Conservation (phyloP, 2,113 vertebrate genomes). For the Aramus guarauna region DNA sequence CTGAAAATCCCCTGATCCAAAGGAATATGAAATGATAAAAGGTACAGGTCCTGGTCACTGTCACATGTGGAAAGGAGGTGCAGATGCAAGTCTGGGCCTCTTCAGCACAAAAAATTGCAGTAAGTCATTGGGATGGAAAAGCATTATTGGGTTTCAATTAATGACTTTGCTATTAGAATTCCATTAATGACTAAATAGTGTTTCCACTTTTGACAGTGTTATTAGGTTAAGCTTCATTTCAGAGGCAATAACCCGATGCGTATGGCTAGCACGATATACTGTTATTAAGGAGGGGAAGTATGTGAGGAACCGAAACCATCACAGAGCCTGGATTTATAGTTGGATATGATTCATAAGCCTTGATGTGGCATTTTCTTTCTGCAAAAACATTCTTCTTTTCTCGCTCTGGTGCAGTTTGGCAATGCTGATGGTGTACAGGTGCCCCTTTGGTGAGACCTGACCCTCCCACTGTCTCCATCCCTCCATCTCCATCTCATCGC, state of each 20-base stretch:
- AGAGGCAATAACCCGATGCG: neutral
- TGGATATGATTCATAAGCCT: neutral
- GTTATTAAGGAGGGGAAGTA: neutral
- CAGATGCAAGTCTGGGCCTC: neutral
- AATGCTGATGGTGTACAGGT: neutral
- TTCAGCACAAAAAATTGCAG: neutral
- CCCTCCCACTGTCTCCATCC: neutral
- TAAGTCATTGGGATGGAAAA: neutral
- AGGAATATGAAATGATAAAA: neutral
- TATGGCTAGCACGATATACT: neutral
- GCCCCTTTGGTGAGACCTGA: neutral
- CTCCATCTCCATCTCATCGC: neutral
- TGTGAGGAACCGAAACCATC: neutral
- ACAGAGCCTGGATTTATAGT: neutral
- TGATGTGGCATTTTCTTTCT: neutral
- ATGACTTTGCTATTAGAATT: neutral
- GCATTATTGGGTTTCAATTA: neutral
- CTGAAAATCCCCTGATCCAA: neutral
- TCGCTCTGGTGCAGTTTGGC: neutral
- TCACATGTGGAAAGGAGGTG: neutral
- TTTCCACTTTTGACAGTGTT: neutral
- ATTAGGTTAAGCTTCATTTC: constrained; percentile 12
- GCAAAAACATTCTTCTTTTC: neutral
- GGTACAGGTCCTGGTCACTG: neutral
- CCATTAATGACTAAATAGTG: constrained; percentile 20